Conservation (phyloP, 2,888 invertebrate genomes). For the Galerucella nymphaeae region DNA sequence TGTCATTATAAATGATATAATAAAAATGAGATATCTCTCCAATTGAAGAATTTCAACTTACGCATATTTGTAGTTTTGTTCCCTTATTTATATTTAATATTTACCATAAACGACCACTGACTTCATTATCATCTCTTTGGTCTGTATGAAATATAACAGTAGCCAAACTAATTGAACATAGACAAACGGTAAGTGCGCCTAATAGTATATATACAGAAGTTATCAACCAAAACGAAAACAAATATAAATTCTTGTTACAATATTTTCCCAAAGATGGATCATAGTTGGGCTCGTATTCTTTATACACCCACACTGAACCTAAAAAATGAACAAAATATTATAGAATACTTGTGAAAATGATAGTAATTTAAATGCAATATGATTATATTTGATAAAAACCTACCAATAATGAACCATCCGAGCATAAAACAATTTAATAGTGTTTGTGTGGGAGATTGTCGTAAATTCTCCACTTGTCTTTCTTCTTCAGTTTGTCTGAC, state of each 20-base stretch:
- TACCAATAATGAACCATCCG: slow-evolving; percentile 78
- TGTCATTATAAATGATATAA: neutral
- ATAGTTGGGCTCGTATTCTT: slow-evolving; percentile 72
- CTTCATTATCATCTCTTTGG: slow-evolving; percentile 49
- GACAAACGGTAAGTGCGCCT: slow-evolving; percentile 67
- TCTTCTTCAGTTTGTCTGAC: slow-evolving; percentile 69
- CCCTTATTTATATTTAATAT: neutral
- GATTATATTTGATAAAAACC: slow-evolving; percentile 41
- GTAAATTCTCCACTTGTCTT: slow-evolving; percentile 67
- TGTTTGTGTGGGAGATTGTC: slow-evolving; percentile 69
- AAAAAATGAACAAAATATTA: slow-evolving; percentile 26
- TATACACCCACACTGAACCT: slow-evolving; percentile 75
- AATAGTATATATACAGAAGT: slow-evolving; percentile 73
- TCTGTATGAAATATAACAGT: slow-evolving; percentile 59
- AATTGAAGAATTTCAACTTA: neutral
- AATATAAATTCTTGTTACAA: slow-evolving; percentile 75
- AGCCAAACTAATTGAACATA: slow-evolving; percentile 70
- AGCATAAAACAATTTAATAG: slow-evolving; percentile 73
- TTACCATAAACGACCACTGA: slow-evolving; percentile 43
- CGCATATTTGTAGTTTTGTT: neutral
- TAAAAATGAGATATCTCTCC: neutral
- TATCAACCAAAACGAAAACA: slow-evolving; percentile 78
- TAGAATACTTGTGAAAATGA: neutral
- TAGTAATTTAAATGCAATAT: neutral
- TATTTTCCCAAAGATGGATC: slow-evolving; percentile 66